phyloP scores from a whole-genome alignment of 1,140 invertebrate species.

The Frieseomelitta varia region DNA sequence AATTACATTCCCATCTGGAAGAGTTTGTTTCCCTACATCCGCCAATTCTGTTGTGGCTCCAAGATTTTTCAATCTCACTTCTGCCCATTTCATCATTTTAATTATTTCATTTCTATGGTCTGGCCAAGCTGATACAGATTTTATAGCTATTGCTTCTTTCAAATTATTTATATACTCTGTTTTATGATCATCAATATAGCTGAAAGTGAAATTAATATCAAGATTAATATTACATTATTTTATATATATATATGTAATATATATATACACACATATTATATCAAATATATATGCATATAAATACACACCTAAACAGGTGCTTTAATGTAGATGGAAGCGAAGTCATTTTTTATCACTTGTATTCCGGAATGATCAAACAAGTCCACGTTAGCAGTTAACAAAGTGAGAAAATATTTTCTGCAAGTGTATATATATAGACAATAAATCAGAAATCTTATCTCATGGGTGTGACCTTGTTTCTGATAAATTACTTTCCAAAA shows the following conservation, averaged over 20 bases:
- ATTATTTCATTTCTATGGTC: conserved; percentile 88
- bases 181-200: conserved; percentile 91
- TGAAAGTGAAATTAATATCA: conserved; percentile 70
- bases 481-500: neutral
- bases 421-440: neutral
- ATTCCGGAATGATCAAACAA: neutral
- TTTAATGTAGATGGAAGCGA: conserved; percentile 56
- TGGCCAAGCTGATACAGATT: conserved; percentile 97
- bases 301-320: conserved; percentile 61
- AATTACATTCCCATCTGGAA: conserved; percentile 88
- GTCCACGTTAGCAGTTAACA: too few relatives aligned
- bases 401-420: neutral
- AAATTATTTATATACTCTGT: conserved; percentile 90
- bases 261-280: neutral
- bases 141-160: conserved; percentile 94
- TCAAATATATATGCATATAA: conserved; percentile 15
- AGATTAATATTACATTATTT: neutral
- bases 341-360: conserved; percentile 45
- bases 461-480: neutral
- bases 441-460: neutral
- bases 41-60: conserved; percentile 90
- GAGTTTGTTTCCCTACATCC: conserved; percentile 90
- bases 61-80: conserved; percentile 87
- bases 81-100: conserved; percentile 92
- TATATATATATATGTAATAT: too few relatives aligned